Percentiles rank a stretch among this genome's conserved stretches.
phyloP scores from a whole-genome alignment of 2,797 vertebrate species.

The Dermochelys coriacea region DNA sequence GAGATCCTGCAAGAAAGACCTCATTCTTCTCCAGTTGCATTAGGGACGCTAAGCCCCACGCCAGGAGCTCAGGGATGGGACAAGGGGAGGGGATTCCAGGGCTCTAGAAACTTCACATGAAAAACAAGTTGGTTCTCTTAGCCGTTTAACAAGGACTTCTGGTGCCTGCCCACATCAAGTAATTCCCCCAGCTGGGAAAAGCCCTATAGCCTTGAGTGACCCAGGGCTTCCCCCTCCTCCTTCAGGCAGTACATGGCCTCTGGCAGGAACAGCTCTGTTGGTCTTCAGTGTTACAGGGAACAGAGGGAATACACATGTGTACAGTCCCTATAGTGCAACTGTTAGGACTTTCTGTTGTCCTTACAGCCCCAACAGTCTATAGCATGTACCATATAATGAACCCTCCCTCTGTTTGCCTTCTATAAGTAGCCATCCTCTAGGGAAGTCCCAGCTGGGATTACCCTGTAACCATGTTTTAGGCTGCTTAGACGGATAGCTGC shows the following conservation, averaged over 20 bases:
- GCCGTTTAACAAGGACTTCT: not conserved
- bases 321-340: no score
- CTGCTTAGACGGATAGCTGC: not conserved
- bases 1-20: constrained; percentile 45
- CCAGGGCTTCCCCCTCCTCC: not conserved
- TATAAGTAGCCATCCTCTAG: not conserved
- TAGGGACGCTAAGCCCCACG: constrained; percentile 38
- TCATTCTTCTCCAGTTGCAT: constrained; percentile 58
- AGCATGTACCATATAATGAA: not conserved
- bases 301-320: not conserved
- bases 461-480: not conserved
- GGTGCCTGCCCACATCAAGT: not conserved
- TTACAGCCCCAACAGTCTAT: no score
- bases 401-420: not conserved
- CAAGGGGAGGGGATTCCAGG: not conserved
- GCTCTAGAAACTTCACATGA: constrained; percentile 18
- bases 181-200: not conserved
- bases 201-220: not conserved
- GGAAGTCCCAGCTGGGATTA: not conserved
- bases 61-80: not conserved
- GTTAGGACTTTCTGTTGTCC: not conserved
- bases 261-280: not conserved
- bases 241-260: not conserved
- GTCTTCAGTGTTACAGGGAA: not conserved
- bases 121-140: not conserved